Evolutionary conservation across 2,888 invertebrate genomes (phyloP).

Genomic region (Cephus runcator): DNA sequence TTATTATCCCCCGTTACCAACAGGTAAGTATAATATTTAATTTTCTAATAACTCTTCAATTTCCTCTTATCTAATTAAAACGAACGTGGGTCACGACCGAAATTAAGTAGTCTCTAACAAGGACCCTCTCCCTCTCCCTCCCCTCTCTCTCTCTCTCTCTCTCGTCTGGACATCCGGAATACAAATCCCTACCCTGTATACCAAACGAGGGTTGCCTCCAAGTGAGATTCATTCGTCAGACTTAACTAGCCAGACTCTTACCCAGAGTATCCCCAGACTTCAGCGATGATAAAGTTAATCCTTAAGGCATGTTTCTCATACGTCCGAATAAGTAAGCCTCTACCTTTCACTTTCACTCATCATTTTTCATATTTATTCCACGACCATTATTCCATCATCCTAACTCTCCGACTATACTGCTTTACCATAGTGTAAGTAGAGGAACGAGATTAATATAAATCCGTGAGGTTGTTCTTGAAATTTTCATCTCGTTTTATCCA

Average conservation of each 20-base stretch:
- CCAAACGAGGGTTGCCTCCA: not conserved
- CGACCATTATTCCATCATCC: not conserved
- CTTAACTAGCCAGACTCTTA: not conserved
- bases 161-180: not conserved
- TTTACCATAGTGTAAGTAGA: not conserved
- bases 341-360: not conserved
- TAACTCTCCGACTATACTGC: not conserved
- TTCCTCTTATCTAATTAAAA: not conserved
- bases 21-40: not conserved
- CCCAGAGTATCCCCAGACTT: not conserved
- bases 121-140: not conserved
- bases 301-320: not conserved
- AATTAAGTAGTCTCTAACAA: not conserved
- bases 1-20: not conserved
- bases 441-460: not conserved
- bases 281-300: constrained; percentile 1
- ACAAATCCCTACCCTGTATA: not conserved
- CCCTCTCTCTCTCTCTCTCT: too few relatives aligned
- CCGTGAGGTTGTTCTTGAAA: not conserved
- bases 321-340: not conserved
- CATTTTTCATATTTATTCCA: not conserved
- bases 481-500: not conserved
- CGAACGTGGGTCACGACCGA: not conserved
- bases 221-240: not conserved
- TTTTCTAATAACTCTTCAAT: not conserved